Conservation (phyloP, 1,140 invertebrate species). For the Trichomalopsis sarcophagae region DNA sequence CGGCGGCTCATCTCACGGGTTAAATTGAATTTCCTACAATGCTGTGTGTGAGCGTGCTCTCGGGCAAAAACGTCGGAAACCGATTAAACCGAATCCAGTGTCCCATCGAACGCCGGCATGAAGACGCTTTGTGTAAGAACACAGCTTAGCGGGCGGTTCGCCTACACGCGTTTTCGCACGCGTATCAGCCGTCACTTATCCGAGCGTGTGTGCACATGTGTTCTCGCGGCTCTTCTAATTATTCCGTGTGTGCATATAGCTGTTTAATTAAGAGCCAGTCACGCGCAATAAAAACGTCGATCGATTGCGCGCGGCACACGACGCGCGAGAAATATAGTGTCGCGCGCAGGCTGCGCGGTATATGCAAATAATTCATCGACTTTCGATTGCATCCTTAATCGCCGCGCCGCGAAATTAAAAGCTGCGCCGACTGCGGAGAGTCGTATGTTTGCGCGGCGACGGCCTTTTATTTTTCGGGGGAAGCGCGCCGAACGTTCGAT, state of each 20-base stretch:
- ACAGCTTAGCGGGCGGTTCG: not conserved
- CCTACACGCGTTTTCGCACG: not conserved
- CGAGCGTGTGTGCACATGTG: not conserved
- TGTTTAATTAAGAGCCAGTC: constrained; percentile 54
- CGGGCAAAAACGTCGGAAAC: not conserved
- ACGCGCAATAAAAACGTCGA: constrained; percentile 10
- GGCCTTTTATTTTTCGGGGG: not conserved
- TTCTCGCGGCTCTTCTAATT: constrained; percentile 55
- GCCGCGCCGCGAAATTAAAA: constrained; percentile 60
- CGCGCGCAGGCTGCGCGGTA: no score
- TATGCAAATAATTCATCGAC: constrained; percentile 63
- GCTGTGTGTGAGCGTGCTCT: not conserved
- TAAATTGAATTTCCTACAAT: constrained; percentile 40
- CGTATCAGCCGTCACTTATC: not conserved
- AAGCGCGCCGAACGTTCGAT: not conserved
- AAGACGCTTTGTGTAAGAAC: constrained; percentile 16
- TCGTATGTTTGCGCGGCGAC: not conserved
- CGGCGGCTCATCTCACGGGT: constrained; percentile 3
- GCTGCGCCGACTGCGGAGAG: constrained; percentile 29
- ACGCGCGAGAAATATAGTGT: not conserved
- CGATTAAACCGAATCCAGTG: constrained; percentile 17
- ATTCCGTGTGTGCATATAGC: constrained; percentile 47
- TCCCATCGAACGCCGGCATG: not conserved
- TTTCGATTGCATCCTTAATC: constrained; percentile 57
- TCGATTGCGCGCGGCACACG: not conserved